Base-by-base conservation (phyloP, 2,797 vertebrate species). In the Brotula barbata region DNA sequence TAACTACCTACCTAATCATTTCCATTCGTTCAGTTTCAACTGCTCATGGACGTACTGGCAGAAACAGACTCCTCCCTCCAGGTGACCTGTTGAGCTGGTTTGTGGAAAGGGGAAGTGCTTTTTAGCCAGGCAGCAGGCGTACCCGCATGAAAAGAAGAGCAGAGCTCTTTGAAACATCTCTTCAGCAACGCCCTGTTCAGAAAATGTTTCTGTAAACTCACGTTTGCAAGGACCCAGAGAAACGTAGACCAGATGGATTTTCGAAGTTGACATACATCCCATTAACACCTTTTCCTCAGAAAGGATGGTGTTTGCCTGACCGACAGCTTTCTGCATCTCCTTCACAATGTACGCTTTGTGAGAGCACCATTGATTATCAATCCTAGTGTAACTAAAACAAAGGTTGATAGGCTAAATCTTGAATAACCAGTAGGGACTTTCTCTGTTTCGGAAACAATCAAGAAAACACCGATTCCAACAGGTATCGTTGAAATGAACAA, bases 31-130 rank as follows among this genome's bases (percentile, higher is more conserved):
- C 28, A 6, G 47, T 7, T 63, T 87, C 28, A 81, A 58, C 73
- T 75, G 75, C 44, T 80, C 52, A 14, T 68, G 77, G 25, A 90
- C 77, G 20, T 87, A 85, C 61, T 86, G 85, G 50, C 88, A 89
- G 65, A 90, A 90, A 43, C 82, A 88, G 21, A 85, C 51, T 0
- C 77, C 71, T 56, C 75, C 68, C 45, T 84, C 64, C 63, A 86
- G 52, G 71, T 85, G 87, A 33, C 74, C 69, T 5, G 25, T 17
- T 44, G 58, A 64, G 58, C 52, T 54, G 1, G 19, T 44, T 10
- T 7, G 56, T 1, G 48, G 13, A 44, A 82, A 80, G 7, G 82
- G 75, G 46, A 87, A 88, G 59, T 86, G 52, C 39, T 34, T 80
- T 20, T 83, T 84, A 22, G 71, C 71, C 2, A 89, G 70, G 34